Percentiles rank a stretch among this genome's conserved stretches.
Evolutionary conservation across 2,113 vertebrate genomes (phyloP).

Genomic region (Pandion haliaetus): DNA sequence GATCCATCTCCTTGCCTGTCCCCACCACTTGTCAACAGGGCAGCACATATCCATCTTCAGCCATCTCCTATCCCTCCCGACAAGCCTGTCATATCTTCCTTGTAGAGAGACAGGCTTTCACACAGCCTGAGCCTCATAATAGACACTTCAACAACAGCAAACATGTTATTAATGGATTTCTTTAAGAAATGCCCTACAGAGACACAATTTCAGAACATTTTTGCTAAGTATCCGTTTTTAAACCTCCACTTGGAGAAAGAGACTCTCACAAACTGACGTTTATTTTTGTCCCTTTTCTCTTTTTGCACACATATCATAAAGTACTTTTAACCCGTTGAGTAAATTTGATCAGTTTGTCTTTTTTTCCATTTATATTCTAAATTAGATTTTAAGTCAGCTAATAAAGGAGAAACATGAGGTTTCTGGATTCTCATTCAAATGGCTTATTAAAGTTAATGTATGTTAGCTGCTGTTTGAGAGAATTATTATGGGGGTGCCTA

Average conservation of each 20-base stretch:
- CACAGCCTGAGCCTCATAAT: slow-evolving; percentile 42
- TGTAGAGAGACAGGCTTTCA: slow-evolving; percentile 54
- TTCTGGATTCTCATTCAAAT: background rate
- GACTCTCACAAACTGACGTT: background rate
- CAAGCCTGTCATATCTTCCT: slow-evolving; percentile 48
- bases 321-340: slow-evolving; percentile 6
- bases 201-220: slow-evolving; percentile 48
- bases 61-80: slow-evolving; percentile 11
- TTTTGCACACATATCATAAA: background rate
- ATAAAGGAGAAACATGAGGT: background rate
- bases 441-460: background rate
- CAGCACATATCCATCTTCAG: slow-evolving; percentile 46
- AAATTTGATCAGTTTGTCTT: background rate
- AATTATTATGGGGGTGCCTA: background rate
- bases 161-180: slow-evolving; percentile 66
- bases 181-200: slow-evolving; percentile 18
- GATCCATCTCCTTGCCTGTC: slow-evolving; percentile 54
- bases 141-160: slow-evolving; percentile 59
- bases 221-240: slow-evolving; percentile 48
- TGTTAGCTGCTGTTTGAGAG: background rate
- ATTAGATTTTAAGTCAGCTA: background rate
- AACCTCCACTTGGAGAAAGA: background rate
- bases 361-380: background rate
- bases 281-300: background rate
- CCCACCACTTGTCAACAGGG: slow-evolving; percentile 57